Evolutionary conservation across 2,888 invertebrate species (phyloP), one percentile per base, ranked within the genome.

Genomic region (Sylvicola cinctus): DNA sequence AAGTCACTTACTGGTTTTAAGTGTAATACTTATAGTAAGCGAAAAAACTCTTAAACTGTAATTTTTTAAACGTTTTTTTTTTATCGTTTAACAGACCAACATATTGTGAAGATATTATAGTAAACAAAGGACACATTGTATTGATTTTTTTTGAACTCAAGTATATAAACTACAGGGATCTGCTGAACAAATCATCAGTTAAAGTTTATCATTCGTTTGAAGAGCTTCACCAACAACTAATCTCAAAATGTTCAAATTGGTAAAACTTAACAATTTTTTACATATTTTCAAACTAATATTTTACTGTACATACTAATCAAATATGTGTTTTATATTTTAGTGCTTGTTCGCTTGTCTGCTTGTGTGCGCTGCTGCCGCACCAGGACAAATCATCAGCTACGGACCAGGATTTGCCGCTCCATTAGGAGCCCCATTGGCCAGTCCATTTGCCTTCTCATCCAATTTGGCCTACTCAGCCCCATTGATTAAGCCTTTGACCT

Each of bases 181-280:
- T 20, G 20, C 20, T 20, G 20, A 20, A 20, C 20, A 8, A 20
- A 20, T 20, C 20, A 20, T 20, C 20, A 20, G 20, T 20, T 20
- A 20, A 20, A 20, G 20, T 20, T 20, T 20, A 20, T 20, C 20
- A 20, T 20, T 20, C 20, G 8, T n/a, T 20, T 20, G 20, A 20
- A 20, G 4, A 20, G 4, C 20, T 20, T 20, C 20, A 28, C n/a
- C n/a, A 28, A n/a, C 28, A 28, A 28, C 6, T n/a, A n/a, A n/a
- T n/a, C n/a, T 28, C 28, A 28, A 28, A 28, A 28, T 28, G 28
- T 28, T 28, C 28, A 28, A 28, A 28, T 28, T 28, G 12, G 28
- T 28, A 13, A 28, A 13, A 13, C 4, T 13, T 28, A 13, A n/a
- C n/a, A n/a, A n/a, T n/a, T 28, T 28, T 13, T 28, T n/a, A 28